Evolutionary conservation across 2,888 invertebrate genomes (phyloP).

Genomic region (Volucella zonaria): DNA sequence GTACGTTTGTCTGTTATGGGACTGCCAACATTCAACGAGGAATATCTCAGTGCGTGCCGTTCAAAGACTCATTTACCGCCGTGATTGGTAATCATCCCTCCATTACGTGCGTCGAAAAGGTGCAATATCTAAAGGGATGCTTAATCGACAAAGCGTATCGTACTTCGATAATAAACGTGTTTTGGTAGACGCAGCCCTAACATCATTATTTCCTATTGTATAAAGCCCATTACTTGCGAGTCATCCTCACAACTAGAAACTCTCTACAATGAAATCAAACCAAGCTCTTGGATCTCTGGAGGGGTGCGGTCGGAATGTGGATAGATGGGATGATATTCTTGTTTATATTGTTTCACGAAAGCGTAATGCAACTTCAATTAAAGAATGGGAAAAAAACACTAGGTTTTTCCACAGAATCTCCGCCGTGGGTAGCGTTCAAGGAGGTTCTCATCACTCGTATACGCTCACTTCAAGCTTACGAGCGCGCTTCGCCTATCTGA

Average conservation of each 20-base stretch:
- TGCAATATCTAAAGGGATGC: slow-evolving; percentile 11
- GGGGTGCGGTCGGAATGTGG: slow-evolving; percentile 18
- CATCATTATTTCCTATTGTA: slow-evolving; percentile 2
- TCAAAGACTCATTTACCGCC: slow-evolving; percentile 13
- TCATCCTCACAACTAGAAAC: slow-evolving; percentile 29
- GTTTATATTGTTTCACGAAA: slow-evolving; percentile 14
- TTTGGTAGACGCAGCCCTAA: slow-evolving; percentile 15
- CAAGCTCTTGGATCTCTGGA: slow-evolving; percentile 31
- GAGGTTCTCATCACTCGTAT: slow-evolving; percentile 8
- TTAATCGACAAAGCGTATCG: background rate
- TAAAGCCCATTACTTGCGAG: slow-evolving; percentile 9
- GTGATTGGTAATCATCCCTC: slow-evolving; percentile 13
- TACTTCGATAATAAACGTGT: slow-evolving; percentile 18
- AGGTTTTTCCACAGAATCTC: slow-evolving; percentile 6
- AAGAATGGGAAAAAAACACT: slow-evolving; percentile 21
- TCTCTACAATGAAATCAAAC: slow-evolving; percentile 14
- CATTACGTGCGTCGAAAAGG: slow-evolving; percentile 5
- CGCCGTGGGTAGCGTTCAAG: slow-evolving; percentile 14
- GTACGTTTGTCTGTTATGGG: background rate
- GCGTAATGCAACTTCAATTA: slow-evolving; percentile 13
- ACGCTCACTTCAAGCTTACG: slow-evolving; percentile 16
- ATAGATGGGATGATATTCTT: slow-evolving; percentile 27
- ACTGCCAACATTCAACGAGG: background rate
- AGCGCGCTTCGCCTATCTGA: background rate
- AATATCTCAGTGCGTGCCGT: slow-evolving; percentile 4